Percentiles rank a stretch among this genome's conserved stretches.
Evolutionary conservation across 2,797 vertebrate genomes (phyloP).

Genomic region (Acrossocheilus wenchowensis): DNA sequence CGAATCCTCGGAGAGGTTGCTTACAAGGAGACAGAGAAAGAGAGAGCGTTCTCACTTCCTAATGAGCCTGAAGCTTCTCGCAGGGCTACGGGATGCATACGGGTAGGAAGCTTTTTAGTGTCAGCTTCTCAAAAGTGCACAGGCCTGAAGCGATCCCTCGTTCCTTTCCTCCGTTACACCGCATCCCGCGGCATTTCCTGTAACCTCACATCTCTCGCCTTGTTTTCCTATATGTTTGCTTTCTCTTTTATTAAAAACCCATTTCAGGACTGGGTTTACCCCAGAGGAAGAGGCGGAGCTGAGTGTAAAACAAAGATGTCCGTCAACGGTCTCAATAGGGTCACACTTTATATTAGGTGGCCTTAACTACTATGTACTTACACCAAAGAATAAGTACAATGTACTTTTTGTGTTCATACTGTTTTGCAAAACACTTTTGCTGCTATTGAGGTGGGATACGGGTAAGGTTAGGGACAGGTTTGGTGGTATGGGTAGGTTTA

Average conservation of each 20-base stretch:
- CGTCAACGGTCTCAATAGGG: slow-evolving; percentile 10
- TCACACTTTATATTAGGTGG: too few species aligned
- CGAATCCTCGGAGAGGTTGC: slow-evolving; percentile 44
- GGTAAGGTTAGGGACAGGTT: too few species aligned
- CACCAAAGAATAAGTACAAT: too few species aligned
- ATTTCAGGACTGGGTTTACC: slow-evolving; percentile 17
- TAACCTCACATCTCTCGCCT: neutral
- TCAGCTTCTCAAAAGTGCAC: slow-evolving; percentile 68
- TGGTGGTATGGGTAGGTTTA: too few species aligned
- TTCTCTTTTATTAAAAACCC: neutral
- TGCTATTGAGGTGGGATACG: too few species aligned
- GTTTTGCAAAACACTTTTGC: too few species aligned
- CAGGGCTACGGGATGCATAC: slow-evolving; percentile 65
- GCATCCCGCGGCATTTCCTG: slow-evolving; percentile 28
- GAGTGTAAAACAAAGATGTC: slow-evolving; percentile 52
- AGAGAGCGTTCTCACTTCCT: slow-evolving; percentile 57
- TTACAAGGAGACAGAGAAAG: neutral
- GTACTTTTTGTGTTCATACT: too few species aligned
- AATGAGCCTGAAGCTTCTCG: slow-evolving; percentile 67
- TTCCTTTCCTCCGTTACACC: slow-evolving; percentile 48
- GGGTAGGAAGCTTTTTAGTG: slow-evolving; percentile 67
- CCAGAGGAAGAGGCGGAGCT: slow-evolving; percentile 20
- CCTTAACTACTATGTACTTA: too few species aligned
- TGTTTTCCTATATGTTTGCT: slow-evolving; percentile 12
- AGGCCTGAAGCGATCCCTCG: slow-evolving; percentile 67